These are phyloP conservation scores for Malurus elegans DNA, from an alignment of 2,113 vertebrate species.

Conservation along the genomic window DNA sequence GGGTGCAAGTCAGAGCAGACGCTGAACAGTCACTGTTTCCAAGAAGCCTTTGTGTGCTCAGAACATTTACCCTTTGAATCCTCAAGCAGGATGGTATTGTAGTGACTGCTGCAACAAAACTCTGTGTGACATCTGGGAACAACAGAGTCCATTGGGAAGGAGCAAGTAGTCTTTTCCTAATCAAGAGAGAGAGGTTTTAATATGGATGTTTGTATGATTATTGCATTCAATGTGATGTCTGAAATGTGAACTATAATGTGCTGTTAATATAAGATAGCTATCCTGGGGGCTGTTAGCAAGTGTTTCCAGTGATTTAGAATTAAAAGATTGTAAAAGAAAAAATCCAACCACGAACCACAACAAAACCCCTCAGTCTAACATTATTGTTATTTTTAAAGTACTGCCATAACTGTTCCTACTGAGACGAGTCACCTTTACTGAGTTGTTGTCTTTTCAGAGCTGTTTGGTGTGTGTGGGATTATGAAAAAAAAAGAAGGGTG, in stretches of 20 bases:
- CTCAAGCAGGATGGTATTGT: neutral
- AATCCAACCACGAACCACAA: neutral
- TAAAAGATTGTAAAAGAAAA: neutral
- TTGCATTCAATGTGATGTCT: conserved; percentile 3
- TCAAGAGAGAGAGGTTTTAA: conserved; percentile 8
- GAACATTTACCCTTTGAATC: neutral
- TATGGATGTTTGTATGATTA: conserved; percentile 13
- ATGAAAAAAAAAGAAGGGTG: neutral
- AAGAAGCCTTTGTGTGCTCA: neutral
- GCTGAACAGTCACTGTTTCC: neutral
- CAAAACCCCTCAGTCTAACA: neutral
- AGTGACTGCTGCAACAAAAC: neutral
- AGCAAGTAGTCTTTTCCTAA: neutral
- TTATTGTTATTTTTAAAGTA: conserved; percentile 1
- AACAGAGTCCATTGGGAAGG: neutral
- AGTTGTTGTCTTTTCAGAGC: neutral
- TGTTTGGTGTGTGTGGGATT: neutral
- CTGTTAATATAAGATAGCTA: conserved; percentile 9
- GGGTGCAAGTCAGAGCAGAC: neutral
- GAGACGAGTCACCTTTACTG: neutral
- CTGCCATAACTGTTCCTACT: neutral
- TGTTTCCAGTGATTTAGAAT: conserved; percentile 22
- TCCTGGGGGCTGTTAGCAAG: conserved; percentile 5
- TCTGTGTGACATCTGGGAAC: neutral
- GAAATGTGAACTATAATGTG: conserved; percentile 7